A percentile compares a stretch with the other conserved stretches of the same genome.
Evolutionary conservation across 2,797 vertebrate species (phyloP).

Genomic region (Martes flavigula): DNA sequence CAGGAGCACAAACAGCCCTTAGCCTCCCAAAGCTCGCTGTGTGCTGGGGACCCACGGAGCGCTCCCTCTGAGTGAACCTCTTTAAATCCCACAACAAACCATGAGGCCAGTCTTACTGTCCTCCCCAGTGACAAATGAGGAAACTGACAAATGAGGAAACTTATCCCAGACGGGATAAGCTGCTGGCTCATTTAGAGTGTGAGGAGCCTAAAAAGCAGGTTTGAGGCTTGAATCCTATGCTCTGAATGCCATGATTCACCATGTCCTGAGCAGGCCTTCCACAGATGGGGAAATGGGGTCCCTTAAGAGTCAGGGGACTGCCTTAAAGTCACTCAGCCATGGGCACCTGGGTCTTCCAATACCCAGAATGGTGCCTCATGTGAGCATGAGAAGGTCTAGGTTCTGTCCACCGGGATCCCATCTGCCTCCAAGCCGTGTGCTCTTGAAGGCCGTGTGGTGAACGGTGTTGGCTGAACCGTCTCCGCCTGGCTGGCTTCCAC

Average conservation of each 20-base stretch:
- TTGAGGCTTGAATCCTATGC: background rate
- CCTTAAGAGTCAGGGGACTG: background rate
- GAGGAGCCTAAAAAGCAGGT: background rate
- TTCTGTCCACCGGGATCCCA: background rate
- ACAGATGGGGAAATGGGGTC: background rate
- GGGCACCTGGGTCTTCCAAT: background rate
- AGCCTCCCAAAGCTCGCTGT: background rate
- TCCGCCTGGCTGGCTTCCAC: background rate
- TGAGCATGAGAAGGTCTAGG: background rate
- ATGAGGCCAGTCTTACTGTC: background rate
- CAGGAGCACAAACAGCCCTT: slow-evolving; percentile 41
- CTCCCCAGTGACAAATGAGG: background rate
- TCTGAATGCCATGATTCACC: background rate
- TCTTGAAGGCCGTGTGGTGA: background rate
- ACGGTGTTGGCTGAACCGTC: background rate
- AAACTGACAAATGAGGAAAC: background rate
- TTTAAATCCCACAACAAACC: background rate
- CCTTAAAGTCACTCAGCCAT: background rate
- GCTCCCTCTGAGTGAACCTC: background rate
- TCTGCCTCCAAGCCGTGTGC: background rate
- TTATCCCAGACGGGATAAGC: background rate
- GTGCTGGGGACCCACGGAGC: slow-evolving; percentile 1
- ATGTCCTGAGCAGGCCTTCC: too few species aligned
- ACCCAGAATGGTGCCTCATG: background rate
- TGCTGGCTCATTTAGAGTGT: background rate